A percentile compares a stretch with the other conserved stretches of the same genome.
Evolutionary conservation across 2,113 vertebrate genomes (phyloP).

Genomic region (Alligator mississippiensis): DNA sequence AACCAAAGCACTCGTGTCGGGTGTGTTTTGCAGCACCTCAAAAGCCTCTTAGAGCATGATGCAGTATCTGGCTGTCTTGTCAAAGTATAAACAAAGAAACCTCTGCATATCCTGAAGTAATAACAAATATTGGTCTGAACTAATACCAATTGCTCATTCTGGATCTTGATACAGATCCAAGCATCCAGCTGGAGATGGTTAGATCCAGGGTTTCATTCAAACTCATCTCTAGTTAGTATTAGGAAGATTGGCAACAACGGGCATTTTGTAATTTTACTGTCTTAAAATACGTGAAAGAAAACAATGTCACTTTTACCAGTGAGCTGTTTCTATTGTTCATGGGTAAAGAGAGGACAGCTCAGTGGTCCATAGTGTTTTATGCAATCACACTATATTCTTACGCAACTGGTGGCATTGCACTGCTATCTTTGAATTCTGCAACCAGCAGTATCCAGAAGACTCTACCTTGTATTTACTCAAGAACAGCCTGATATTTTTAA

Average conservation of each 20-base stretch:
- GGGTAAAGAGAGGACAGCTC: rapidly evolving
- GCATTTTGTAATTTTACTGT: not conserved
- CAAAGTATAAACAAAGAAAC: not conserved
- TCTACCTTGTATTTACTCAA: not conserved
- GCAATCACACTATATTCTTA: rapidly evolving
- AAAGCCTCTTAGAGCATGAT: not conserved
- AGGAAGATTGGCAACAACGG: not conserved
- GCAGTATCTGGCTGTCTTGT: not conserved
- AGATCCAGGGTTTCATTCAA: not conserved
- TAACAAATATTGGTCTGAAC: not conserved
- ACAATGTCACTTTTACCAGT: too few relatives aligned
- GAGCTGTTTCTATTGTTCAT: too few relatives aligned
- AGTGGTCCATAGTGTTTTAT: not conserved
- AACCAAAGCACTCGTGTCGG: too few relatives aligned
- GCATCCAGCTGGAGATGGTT: not conserved
- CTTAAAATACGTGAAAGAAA: rapidly evolving
- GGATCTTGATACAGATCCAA: not conserved
- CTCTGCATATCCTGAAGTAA: not conserved
- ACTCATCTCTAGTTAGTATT: not conserved
- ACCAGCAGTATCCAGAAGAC: not conserved
- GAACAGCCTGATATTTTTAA: not conserved
- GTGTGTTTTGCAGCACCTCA: too few relatives aligned
- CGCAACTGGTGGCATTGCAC: not conserved
- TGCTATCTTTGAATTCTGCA: not conserved
- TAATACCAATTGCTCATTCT: not conserved